Evolutionary conservation across 1,140 invertebrate species (phyloP).

Genomic region (Nomia melanderi): DNA sequence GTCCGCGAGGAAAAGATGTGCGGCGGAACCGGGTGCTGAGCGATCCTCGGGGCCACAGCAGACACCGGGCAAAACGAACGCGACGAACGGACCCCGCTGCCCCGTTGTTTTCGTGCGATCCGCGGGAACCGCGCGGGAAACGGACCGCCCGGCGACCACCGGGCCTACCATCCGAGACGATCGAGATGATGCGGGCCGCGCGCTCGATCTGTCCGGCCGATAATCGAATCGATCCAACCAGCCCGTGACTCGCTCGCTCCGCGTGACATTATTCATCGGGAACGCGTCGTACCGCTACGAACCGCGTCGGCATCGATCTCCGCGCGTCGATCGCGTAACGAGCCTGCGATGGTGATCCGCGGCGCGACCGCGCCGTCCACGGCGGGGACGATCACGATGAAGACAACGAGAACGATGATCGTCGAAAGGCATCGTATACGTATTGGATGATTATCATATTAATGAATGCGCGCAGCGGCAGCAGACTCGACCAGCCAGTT

Average conservation of each 20-base stretch:
- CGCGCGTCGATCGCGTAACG: slow-evolving; percentile 2
- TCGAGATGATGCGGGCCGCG: too few relatives aligned
- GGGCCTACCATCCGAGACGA: too few relatives aligned
- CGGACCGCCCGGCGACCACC: not conserved
- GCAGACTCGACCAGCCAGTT: slow-evolving; percentile 48
- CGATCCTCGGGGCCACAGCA: not conserved
- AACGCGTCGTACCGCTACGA: too few relatives aligned
- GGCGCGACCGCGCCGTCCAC: slow-evolving; percentile 17
- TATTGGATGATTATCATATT: slow-evolving; percentile 71
- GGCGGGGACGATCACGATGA: slow-evolving; percentile 36
- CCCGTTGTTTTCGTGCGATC: not conserved
- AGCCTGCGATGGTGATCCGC: slow-evolving; percentile 43
- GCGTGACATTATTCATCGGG: not conserved
- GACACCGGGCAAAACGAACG: not conserved
- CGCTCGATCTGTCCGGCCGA: too few relatives aligned
- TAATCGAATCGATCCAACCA: too few relatives aligned
- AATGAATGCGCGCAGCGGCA: slow-evolving; percentile 64
- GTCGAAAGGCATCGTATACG: slow-evolving; percentile 60
- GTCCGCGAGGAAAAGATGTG: not conserved
- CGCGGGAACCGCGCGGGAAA: not conserved
- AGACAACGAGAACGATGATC: slow-evolving; percentile 43
- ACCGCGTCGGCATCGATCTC: not conserved
- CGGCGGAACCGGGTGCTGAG: not conserved
- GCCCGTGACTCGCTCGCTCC: not conserved
- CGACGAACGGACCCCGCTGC: not conserved